Conservation (phyloP, 2,113 vertebrate species). For the Ceyx cyanopectus region DNA sequence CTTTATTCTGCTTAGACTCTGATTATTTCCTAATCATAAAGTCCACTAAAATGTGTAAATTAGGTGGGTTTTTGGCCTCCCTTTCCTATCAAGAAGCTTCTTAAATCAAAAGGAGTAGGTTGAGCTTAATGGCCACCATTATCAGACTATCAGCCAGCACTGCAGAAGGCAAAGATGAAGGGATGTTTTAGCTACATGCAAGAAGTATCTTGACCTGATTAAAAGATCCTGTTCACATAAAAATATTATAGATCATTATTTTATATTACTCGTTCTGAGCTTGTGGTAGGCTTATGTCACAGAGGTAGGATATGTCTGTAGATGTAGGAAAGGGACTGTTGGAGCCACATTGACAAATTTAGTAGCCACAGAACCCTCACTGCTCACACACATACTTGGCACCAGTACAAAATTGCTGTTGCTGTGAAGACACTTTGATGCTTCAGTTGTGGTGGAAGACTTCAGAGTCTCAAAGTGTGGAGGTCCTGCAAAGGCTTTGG, state of each 20-base stretch:
- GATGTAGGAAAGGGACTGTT: neutral
- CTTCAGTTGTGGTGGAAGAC: neutral
- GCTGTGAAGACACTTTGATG: neutral
- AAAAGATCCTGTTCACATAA: neutral
- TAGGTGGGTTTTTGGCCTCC: neutral
- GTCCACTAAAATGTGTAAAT: neutral
- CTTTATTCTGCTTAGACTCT: neutral
- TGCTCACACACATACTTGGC: neutral
- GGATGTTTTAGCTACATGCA: neutral
- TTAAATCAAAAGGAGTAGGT: neutral
- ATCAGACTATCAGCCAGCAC: neutral
- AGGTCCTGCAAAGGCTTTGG: neutral
- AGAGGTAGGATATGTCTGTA: neutral
- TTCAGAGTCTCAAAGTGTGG: neutral
- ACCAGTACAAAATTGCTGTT: neutral
- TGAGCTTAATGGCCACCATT: neutral
- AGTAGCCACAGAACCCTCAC: neutral
- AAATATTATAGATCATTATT: neutral
- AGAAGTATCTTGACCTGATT: neutral
- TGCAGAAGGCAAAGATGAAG: neutral
- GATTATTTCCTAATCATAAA: neutral
- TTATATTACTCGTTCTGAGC: neutral
- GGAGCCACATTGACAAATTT: neutral
- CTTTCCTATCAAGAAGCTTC: neutral
- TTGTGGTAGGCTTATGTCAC: neutral